Conservation (phyloP, 2,797 vertebrate species). For the Mus spretus region DNA sequence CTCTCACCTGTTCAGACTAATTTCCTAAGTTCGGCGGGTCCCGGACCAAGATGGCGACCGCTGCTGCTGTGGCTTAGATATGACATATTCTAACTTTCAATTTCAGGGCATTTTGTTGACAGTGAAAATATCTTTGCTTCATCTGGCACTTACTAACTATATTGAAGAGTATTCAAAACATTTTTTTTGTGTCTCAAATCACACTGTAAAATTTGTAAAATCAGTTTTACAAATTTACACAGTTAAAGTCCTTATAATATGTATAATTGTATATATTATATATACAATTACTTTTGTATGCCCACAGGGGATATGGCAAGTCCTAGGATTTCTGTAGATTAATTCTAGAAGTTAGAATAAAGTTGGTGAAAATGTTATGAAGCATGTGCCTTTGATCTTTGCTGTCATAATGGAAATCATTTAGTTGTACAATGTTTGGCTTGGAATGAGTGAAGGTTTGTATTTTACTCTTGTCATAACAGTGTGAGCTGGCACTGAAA, state of each 20-base stretch:
- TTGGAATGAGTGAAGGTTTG: conserved; percentile 79
- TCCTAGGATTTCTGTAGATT: conserved; percentile 77
- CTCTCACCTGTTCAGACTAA: too few relatives aligned
- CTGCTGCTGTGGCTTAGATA: too few relatives aligned
- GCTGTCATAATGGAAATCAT: conserved; percentile 81
- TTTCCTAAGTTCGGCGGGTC: too few relatives aligned
- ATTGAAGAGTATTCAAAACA: background rate
- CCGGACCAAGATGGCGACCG: too few relatives aligned
- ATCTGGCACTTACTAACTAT: conserved; percentile 14
- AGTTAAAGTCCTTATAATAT: background rate
- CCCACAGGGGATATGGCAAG: conserved; percentile 10
- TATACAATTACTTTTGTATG: background rate
- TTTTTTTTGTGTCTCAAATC: background rate
- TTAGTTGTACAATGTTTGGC: conserved; percentile 82
- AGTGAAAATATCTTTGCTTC: conserved; percentile 6
- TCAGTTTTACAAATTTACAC: conserved; percentile 37
- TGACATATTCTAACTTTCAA: background rate
- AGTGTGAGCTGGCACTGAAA: conserved; percentile 69
- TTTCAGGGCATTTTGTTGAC: conserved; percentile 6
- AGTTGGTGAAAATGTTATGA: conserved; percentile 76
- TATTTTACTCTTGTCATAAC: conserved; percentile 83
- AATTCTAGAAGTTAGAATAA: conserved; percentile 79
- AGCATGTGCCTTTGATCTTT: conserved; percentile 85
- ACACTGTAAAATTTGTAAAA: background rate
- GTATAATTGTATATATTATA: background rate